A percentile compares a stretch with the other conserved stretches of the same genome.
Conservation (phyloP, 92 coral and sea anemone species). For the Epizoanthus illoricatus region DNA sequence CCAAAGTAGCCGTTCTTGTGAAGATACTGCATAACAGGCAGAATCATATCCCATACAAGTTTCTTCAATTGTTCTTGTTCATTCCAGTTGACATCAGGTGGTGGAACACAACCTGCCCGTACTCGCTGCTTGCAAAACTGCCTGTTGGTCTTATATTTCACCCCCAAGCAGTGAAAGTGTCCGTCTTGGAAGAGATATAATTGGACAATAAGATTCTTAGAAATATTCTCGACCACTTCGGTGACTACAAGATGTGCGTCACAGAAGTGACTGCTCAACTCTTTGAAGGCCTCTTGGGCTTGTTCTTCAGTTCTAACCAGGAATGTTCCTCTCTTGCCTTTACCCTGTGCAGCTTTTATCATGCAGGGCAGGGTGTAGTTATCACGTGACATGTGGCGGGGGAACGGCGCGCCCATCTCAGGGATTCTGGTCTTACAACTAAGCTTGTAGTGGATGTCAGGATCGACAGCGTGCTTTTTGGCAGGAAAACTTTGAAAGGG, state of each 20-base stretch:
- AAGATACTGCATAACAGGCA: constrained; percentile 72
- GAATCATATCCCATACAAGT: constrained; percentile 47
- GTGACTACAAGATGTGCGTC: constrained; percentile 67
- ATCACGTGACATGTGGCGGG: constrained; percentile 74
- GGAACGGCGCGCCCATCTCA: constrained; percentile 74
- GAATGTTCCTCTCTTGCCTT: constrained; percentile 74
- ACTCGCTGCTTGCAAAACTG: constrained; percentile 47
- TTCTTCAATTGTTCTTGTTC: constrained; percentile 67
- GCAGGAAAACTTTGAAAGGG: constrained; percentile 77
- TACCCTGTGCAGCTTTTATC: constrained; percentile 84
- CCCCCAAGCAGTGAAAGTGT: constrained; percentile 71
- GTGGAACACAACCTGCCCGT: constrained; percentile 38
- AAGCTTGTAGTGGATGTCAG: constrained; percentile 75
- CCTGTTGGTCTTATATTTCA: constrained; percentile 53
- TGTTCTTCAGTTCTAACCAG: constrained; percentile 61
- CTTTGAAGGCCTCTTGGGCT: constrained; percentile 52
- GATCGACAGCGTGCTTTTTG: constrained; percentile 76
- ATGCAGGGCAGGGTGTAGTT: constrained; percentile 77
- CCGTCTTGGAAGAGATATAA: constrained; percentile 74
- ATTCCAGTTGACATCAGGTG: constrained; percentile 66
- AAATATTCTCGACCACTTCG: constrained; percentile 63
- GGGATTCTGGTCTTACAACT: constrained; percentile 76
- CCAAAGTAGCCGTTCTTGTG: constrained; percentile 79
- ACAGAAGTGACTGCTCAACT: constrained; percentile 55
- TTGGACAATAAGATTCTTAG: constrained; percentile 63